A percentile compares a stretch with the other conserved stretches of the same genome.
Conservation (phyloP, 2,113 vertebrate genomes). For the Maccullochella peelii region DNA sequence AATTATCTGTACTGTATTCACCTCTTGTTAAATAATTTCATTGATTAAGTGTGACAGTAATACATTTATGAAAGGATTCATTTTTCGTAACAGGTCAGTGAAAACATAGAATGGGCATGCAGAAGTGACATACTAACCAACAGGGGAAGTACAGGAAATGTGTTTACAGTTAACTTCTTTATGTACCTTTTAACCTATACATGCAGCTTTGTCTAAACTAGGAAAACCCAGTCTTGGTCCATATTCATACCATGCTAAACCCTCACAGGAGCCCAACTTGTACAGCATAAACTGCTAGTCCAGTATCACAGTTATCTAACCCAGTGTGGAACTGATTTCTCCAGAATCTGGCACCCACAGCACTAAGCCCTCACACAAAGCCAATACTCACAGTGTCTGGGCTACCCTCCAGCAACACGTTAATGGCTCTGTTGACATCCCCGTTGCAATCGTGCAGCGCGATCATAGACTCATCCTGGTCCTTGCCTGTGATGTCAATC, state of each 20-base stretch:
- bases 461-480: slow-evolving; percentile 99
- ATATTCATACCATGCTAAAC: not conserved
- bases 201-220: not conserved
- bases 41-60: not conserved
- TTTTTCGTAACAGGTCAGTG: not conserved
- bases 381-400: slow-evolving; percentile 92
- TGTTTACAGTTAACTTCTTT: not conserved
- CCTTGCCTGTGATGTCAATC: slow-evolving; percentile 99
- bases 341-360: slow-evolving; percentile 25
- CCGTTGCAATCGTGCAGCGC: slow-evolving; percentile 98
- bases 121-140: not conserved
- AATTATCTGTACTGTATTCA: not conserved
- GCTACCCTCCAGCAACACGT: slow-evolving; percentile 96
- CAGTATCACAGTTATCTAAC: slow-evolving; percentile 18
- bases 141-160: not conserved
- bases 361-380: slow-evolving; percentile 55
- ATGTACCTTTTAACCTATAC: not conserved
- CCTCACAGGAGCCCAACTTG: not conserved
- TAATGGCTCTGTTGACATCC: slow-evolving; percentile 98
- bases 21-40: not conserved
- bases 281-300: not conserved
- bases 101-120: not conserved
- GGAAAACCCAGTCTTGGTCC: not conserved
- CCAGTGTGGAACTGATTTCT: slow-evolving; percentile 50
- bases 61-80: not conserved